A percentile compares a stretch with the other conserved stretches of the same genome.
phyloP scores from a whole-genome alignment of 1,140 invertebrate species.

The Apis mellifera region Amel_HAv3.1 CM009939.2:10368501-10369000 shows the following conservation, averaged over 20 bases:
- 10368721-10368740: slow-evolving; percentile 62
- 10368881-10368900: too few species aligned
- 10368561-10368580: slow-evolving; percentile 38
- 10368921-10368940: too few species aligned
- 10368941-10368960: too few species aligned
- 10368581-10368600: slow-evolving; percentile 25
- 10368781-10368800: slow-evolving; percentile 74
- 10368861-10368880: too few species aligned
- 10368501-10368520: slow-evolving; percentile 31
- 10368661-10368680: slow-evolving; percentile 87
- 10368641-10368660: slow-evolving; percentile 86
- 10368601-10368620: slow-evolving; percentile 13
- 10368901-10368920: too few species aligned
- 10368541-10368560: slow-evolving; percentile 1
- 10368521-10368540: slow-evolving; percentile 31
- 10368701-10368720: slow-evolving; percentile 68
- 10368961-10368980: too few species aligned
- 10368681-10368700: slow-evolving; percentile 86
- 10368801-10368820: slow-evolving; percentile 64
- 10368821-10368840: not conserved
- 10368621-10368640: slow-evolving; percentile 87
- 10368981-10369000: too few species aligned
- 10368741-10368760: slow-evolving; percentile 56
- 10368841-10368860: too few species aligned
- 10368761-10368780: slow-evolving; percentile 68